Evolutionary conservation across 2,888 invertebrate genomes (phyloP), one percentile per base, ranked within the genome.

Genomic region (Ophion ellenae): DNA sequence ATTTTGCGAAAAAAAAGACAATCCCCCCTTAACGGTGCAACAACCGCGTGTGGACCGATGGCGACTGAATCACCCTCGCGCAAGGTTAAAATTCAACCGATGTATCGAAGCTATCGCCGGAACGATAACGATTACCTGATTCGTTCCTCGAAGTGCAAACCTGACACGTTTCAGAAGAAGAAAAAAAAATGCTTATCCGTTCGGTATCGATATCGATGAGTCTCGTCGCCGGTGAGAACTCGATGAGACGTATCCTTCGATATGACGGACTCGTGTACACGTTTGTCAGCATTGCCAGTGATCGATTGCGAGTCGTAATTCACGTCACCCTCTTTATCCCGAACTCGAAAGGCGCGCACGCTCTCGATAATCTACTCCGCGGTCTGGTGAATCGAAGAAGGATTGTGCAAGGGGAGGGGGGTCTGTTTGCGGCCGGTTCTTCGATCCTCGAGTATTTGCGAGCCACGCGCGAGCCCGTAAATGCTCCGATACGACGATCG

Each of bases 381-480:
- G 70, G 69, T 75, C 75, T 64, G 64, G 75, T 64, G 28, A 53
- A 78, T 86, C 83, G 76, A 74, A 67, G 53, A 57, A 64, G 59
- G 40, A 40, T 59, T 14, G 45, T 17, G n/a, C 14, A 32, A 53
- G 66, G 53, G 36, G 57, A 47, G 69, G n/a, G 69, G 45, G 40
- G 64, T 28, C 17, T 28, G 47, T 53, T 47, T 53, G 36, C 70
- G 71, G 78, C 85, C 75, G 86, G 84, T 74, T 85, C 59, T 74
- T 61, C 78, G 53, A 77, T 84, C 61, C 79, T 59, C 67, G 84
- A 71, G 78, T 81, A 80, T 82, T 86, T 86, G 83, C 87, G 89
- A 64, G 88, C 84, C 84, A 82, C 83, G 83, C 86, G 85, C 79
- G 85, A 81, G 88, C 87, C 87, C 89, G 86, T 73, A 81, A 81